These are phyloP conservation scores for Empis livida DNA, from an alignment of 2,888 invertebrate species.

Conservation along the genomic window DNA sequence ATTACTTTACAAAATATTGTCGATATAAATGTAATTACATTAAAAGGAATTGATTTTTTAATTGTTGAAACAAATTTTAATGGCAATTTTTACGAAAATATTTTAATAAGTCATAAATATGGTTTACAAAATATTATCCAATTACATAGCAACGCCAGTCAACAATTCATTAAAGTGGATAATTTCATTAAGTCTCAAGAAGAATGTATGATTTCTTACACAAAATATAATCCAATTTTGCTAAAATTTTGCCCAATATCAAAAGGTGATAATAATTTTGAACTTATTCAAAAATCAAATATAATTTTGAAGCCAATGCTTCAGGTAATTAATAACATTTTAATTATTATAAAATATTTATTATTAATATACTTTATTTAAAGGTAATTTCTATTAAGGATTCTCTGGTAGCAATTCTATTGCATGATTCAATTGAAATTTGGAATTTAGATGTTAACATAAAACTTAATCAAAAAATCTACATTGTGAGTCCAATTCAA, in stretches of 20 bases:
- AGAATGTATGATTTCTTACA: slow-evolving; percentile 11
- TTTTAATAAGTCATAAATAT: slow-evolving; percentile 10
- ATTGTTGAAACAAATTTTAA: slow-evolving; percentile 12
- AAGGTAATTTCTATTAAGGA: slow-evolving; percentile 14
- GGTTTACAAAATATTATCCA: slow-evolving; percentile 12
- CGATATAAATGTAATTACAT: slow-evolving; percentile 3
- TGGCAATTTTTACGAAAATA: slow-evolving; percentile 8
- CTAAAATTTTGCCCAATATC: slow-evolving; percentile 7
- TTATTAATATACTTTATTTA: background rate
- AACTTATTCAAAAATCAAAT: slow-evolving; percentile 2
- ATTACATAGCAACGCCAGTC: slow-evolving; percentile 6
- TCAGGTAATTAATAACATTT: slow-evolving; percentile 14
- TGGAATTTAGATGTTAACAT: slow-evolving; percentile 14
- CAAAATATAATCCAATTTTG: slow-evolving; percentile 1
- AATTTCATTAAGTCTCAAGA: slow-evolving; percentile 6
- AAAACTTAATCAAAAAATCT: slow-evolving; percentile 12
- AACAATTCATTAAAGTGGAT: background rate
- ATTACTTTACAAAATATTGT: too few relatives aligned
- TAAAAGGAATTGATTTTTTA: slow-evolving; percentile 13
- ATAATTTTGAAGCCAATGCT: slow-evolving; percentile 3
- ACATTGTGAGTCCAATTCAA: slow-evolving; percentile 16
- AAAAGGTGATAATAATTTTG: background rate
- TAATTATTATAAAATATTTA: background rate
- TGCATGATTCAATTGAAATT: slow-evolving; percentile 17
- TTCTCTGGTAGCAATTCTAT: slow-evolving; percentile 12